A percentile compares a stretch with the other conserved stretches of the same genome.
phyloP scores from a whole-genome alignment of 1,140 invertebrate species.

The Drosophila arizonae region DNA sequence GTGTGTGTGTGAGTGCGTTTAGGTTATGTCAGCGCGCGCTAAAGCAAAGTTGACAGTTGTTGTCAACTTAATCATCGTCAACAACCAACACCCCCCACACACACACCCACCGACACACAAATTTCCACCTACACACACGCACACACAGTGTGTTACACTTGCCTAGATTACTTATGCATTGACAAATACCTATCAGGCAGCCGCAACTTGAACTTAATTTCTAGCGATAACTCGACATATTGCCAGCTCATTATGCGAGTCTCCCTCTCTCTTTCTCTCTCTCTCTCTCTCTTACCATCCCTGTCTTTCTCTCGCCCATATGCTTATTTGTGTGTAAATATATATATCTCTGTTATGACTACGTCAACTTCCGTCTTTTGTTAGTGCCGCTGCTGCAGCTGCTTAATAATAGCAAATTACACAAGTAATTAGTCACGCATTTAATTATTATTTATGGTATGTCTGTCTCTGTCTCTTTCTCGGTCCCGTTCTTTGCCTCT shows the following conservation, averaged over 20 bases:
- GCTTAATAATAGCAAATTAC: slow-evolving; percentile 79
- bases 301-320: slow-evolving; percentile 3
- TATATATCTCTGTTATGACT: slow-evolving; percentile 41
- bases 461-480: background rate
- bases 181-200: slow-evolving; percentile 48
- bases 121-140: slow-evolving; percentile 7
- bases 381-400: slow-evolving; percentile 19
- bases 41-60: slow-evolving; percentile 76
- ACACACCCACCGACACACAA: slow-evolving; percentile 7
- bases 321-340: slow-evolving; percentile 1
- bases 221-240: slow-evolving; percentile 68
- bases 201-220: slow-evolving; percentile 72
- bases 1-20: slow-evolving; percentile 42
- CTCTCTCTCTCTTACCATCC: background rate
- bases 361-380: slow-evolving; percentile 51
- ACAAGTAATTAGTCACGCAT: slow-evolving; percentile 82
- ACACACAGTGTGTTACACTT: background rate
- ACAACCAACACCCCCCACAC: background rate
- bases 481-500: no score
- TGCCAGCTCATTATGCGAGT: slow-evolving; percentile 65
- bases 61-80: slow-evolving; percentile 81
- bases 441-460: slow-evolving; percentile 80
- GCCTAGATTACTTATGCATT: slow-evolving; percentile 45
- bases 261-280: background rate
- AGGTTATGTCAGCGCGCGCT: slow-evolving; percentile 48